Percentiles rank a stretch among this genome's conserved stretches.
Conservation (phyloP, 2,797 vertebrate species). For the Micropoecilia bifurca region DNA sequence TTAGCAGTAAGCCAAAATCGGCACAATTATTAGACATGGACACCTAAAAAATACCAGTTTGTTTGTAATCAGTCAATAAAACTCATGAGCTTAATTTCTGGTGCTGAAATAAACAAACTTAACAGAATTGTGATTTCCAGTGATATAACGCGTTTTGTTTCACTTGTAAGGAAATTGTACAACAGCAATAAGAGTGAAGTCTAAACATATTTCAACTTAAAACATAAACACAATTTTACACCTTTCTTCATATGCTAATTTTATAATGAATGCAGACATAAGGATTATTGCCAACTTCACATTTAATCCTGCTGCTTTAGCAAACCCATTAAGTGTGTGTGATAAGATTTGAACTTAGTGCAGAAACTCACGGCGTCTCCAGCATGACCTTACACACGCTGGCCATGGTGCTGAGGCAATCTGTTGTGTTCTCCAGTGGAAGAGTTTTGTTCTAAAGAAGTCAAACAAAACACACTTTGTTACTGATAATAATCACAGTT, state of each 20-base stretch:
- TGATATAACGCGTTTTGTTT: too few species aligned
- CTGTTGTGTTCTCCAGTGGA: constrained; percentile 98
- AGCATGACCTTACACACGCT: constrained; percentile 99
- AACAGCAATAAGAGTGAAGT: too few species aligned
- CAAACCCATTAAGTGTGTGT: not conserved
- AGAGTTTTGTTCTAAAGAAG: constrained; percentile 91
- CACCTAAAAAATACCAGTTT: not conserved
- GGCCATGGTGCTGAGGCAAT: constrained; percentile 98
- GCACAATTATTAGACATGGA: not conserved
- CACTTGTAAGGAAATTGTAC: too few species aligned
- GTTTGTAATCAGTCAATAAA: not conserved
- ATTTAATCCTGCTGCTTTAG: not conserved
- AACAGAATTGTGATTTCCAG: not conserved
- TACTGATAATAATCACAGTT: not conserved
- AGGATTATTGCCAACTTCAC: not conserved
- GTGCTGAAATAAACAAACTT: not conserved
- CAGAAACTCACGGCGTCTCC: constrained; percentile 94
- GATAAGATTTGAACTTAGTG: not conserved
- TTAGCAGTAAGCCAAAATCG: not conserved
- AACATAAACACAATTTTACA: too few species aligned
- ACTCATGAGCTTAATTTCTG: not conserved
- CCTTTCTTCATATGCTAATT: not conserved
- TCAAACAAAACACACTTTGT: not conserved
- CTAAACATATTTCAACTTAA: too few species aligned
- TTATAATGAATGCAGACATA: not conserved